Evolutionary conservation across 35 echinoderm and acorn worm species (phyloP), one percentile per base, ranked within the genome.

Genomic region (Chiridota heheva): DNA sequence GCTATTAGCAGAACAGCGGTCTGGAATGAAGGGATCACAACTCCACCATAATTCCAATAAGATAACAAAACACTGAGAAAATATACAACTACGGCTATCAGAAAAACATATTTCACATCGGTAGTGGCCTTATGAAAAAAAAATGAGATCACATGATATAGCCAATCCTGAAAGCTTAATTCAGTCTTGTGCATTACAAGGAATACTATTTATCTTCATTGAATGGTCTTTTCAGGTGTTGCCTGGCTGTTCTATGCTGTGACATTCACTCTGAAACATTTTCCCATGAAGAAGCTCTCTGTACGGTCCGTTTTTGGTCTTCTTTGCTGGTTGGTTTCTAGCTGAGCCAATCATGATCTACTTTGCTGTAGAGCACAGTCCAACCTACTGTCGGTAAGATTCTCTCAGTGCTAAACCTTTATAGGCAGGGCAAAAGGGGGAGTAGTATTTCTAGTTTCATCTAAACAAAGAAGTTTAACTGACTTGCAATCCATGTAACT

Each of bases 221-320:
- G 4, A 6, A 24, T 59, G 0, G 20, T 10, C n/a, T 59, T 26
- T 63, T 39, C 28, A 80, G 76, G 76, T 24, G 15, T 80, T 32
- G 32, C 28, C 5, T 80, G 76, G 76, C 51, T 80, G 8, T 80
- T 40, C 43, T 80, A 80, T 39, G 53, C 48, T 15, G 51, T 56
- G 8, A 61, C 63, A 33, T 80, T 80, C 57, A 80, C 76, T 40
- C 37, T 80, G 17, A 80, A 80, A 29, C 27, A 80, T 25, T 47
- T 60, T n/a, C 36, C 5, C 1, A 8, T 13, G 4, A 80, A 80
- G 76, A 15, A 42, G 24, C n/a, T 37, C 7, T 80, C n/a, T 80
- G 34, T 80, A 80, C 56, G 16, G 60, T 32, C 55, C 36, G 55
- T 80, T 80, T 25, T 39, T 80, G 26, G 8, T 62, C 34, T 60